Percentiles rank a stretch among this genome's conserved stretches.
Conservation (phyloP, 1,140 invertebrate genomes). For the Scaptomyza montana region DNA sequence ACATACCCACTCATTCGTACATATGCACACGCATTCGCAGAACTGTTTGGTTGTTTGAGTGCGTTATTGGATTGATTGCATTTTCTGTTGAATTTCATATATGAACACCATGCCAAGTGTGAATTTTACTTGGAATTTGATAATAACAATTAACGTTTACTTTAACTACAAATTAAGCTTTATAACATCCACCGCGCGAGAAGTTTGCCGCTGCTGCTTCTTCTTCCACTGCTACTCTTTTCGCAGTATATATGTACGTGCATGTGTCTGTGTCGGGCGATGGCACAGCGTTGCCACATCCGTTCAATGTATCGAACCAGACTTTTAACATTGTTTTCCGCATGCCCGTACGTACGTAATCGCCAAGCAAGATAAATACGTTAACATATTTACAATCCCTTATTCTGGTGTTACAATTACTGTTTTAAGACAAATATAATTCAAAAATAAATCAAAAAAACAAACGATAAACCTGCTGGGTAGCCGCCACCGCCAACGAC, state of each 20-base stretch:
- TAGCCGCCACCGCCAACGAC: constrained; percentile 21
- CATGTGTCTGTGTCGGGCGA: constrained; percentile 53
- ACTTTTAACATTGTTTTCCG: constrained; percentile 19
- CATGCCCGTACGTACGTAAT: constrained; percentile 23
- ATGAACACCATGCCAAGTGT: constrained; percentile 7
- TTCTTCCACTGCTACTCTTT: constrained; percentile 54
- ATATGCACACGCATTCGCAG: constrained; percentile 29
- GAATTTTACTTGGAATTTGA: constrained; percentile 15
- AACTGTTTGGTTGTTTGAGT: constrained; percentile 35
- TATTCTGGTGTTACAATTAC: constrained; percentile 22
- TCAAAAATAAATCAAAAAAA: constrained; percentile 32
- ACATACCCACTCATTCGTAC: constrained; percentile 16
- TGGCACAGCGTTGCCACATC: constrained; percentile 62
- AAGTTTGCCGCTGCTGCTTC: constrained; percentile 76
- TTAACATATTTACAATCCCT: background rate
- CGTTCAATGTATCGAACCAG: constrained; percentile 37
- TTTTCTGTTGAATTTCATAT: constrained; percentile 9
- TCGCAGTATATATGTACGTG: constrained; percentile 66
- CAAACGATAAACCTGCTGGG: constrained; percentile 61
- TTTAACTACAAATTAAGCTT: constrained; percentile 53
- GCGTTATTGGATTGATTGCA: constrained; percentile 16
- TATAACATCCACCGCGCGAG: constrained; percentile 57
- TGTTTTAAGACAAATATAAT: constrained; percentile 22
- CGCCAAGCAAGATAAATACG: background rate
- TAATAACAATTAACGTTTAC: constrained; percentile 23